Conservation (phyloP, 2,888 invertebrate species). For the Lasioglossum malachurum region DNA sequence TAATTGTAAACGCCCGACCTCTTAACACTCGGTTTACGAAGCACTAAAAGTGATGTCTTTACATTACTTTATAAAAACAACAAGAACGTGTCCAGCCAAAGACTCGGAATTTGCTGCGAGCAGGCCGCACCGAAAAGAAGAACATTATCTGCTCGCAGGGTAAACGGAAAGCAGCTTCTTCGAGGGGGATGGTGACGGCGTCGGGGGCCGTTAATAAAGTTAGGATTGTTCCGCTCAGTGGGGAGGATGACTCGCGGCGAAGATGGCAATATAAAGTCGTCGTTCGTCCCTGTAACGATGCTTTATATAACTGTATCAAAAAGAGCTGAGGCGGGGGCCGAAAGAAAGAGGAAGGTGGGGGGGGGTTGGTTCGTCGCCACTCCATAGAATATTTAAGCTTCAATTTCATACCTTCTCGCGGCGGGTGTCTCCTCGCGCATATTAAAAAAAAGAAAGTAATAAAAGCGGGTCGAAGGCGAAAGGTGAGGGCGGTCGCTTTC, state of each 20-base stretch:
- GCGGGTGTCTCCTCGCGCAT: slow-evolving; percentile 72
- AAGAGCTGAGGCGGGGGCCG: slow-evolving; percentile 35
- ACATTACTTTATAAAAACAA: neutral
- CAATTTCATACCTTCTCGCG: slow-evolving; percentile 83
- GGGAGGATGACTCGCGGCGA: slow-evolving; percentile 76
- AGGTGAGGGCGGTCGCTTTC: slow-evolving; percentile 30
- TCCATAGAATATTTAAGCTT: slow-evolving; percentile 84
- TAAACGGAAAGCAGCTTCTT: slow-evolving; percentile 38
- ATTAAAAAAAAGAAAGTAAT: slow-evolving; percentile 80
- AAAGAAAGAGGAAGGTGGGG: neutral
- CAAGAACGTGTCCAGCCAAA: neutral
- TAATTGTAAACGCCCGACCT: neutral
- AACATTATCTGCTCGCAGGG: neutral
- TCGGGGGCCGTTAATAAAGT: slow-evolving; percentile 79
- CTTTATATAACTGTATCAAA: slow-evolving; percentile 83
- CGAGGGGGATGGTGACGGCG: neutral
- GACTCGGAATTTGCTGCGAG: neutral
- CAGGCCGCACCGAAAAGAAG: neutral
- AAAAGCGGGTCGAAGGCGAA: slow-evolving; percentile 52
- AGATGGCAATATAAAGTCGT: slow-evolving; percentile 80
- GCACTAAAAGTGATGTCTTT: neutral
- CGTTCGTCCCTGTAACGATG: slow-evolving; percentile 80
- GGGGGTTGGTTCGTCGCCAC: slow-evolving; percentile 70
- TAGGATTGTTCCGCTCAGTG: slow-evolving; percentile 77
- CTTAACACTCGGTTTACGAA: too few species aligned